phyloP scores from a whole-genome alignment of 2,113 vertebrate genomes.

The Turdus rufiventris region DNA sequence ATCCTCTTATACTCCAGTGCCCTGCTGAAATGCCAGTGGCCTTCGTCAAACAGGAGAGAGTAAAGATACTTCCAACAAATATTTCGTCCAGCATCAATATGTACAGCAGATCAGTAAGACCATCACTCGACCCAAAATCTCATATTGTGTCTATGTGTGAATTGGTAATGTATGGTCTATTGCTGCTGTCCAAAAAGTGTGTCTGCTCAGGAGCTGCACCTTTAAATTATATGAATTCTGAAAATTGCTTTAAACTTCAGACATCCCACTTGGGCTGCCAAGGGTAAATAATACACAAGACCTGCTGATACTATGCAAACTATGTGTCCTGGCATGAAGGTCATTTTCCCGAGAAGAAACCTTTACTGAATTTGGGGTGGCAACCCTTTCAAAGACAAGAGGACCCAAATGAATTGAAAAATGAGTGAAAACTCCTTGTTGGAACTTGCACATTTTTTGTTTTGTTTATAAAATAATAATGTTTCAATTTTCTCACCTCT shows the following conservation, averaged over 20 bases:
- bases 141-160: background rate
- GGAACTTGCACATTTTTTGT: background rate
- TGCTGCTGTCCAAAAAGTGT: background rate
- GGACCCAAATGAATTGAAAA: background rate
- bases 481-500: background rate
- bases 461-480: slow-evolving; percentile 13
- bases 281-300: background rate
- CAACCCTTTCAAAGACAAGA: background rate
- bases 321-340: background rate
- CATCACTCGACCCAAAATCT: background rate
- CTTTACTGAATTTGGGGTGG: background rate
- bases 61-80: background rate
- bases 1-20: background rate
- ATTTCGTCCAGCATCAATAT: background rate
- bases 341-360: background rate
- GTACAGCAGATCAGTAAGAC: background rate
- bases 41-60: background rate
- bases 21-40: background rate
- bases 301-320: background rate
- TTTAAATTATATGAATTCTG: background rate
- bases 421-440: background rate
- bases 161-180: background rate
- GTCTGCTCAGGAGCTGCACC: background rate
- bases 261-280: background rate
- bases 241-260: background rate